A percentile compares a stretch with the other conserved stretches of the same genome.
phyloP scores from a whole-genome alignment of 1,140 invertebrate genomes.

The Tetramorium parvispinum region DNA sequence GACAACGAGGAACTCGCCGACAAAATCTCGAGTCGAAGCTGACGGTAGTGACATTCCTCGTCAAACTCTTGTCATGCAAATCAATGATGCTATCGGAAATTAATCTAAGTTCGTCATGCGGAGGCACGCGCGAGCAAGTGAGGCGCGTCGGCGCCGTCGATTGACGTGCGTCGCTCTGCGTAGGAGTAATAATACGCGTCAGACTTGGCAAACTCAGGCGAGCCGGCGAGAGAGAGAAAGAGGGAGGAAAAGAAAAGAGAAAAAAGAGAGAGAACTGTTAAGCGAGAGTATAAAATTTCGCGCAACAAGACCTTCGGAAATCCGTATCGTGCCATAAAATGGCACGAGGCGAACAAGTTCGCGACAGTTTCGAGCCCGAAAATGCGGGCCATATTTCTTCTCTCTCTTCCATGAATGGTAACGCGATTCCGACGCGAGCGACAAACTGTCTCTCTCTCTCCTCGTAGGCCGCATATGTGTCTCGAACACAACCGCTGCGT shows the following conservation, averaged over 20 bases:
- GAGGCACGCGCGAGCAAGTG: background rate
- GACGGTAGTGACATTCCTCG: background rate
- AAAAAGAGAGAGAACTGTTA: background rate
- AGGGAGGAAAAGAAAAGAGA: background rate
- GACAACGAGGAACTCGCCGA: background rate
- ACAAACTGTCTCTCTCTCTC: conserved; percentile 5
- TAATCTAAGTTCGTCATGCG: conserved; percentile 44
- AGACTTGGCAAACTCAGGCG: conserved; percentile 30
- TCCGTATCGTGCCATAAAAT: background rate
- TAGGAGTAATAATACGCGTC: conserved; percentile 31
- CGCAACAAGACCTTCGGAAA: conserved; percentile 52
- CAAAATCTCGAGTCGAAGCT: background rate
- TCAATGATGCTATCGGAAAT: conserved; percentile 7
- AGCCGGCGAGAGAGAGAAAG: background rate
- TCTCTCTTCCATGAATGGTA: background rate
- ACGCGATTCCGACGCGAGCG: background rate
- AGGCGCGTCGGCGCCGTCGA: background rate
- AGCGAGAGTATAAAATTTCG: conserved; percentile 1
- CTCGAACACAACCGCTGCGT: background rate
- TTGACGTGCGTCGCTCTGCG: conserved; percentile 19
- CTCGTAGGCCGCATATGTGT: background rate
- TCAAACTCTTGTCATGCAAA: conserved; percentile 33
- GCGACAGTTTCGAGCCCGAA: conserved; percentile 1
- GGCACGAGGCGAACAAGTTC: background rate
- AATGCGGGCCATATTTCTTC: background rate